Base-by-base conservation (phyloP, 1,140 invertebrate species). In the Drosophila teissieri region DNA sequence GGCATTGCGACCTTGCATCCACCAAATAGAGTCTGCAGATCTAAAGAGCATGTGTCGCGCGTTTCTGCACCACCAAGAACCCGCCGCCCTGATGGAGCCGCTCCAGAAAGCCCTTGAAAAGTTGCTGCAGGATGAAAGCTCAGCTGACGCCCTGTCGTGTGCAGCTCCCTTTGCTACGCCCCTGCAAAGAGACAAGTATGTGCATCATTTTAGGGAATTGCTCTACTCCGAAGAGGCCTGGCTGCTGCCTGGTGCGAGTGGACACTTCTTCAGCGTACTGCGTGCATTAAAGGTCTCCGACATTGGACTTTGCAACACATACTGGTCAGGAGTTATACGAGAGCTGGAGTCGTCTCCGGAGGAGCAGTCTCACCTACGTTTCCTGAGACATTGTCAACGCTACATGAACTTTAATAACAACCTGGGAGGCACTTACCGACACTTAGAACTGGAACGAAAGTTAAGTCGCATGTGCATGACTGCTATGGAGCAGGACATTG, bases 381-480 rank as follows among this genome's bases (percentile, higher is more conserved):
- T 94, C 19, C 63, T 92, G 68, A 64, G 90, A 3, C 89, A 92
- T 31, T 93, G 92, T 53, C 92, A 93, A 57, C 93, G 92, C 22
- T 94, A 94, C 67, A 93, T 94, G 84, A 92, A 93, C 83, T 94
- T 94, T 61, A 93, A 93, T 64, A 93, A 92, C 10, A 93, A 94
- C 63, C 72, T 94, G 5, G 90, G 92, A 12, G 92, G 92, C 11
- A 93, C 92, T 4, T 93, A 94, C 74, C 82, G 93, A 0, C 91
- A 93, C 68, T 49, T 72, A 1, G 60, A 83, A 4, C 82, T 94
- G 49, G 94, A 94, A 63, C 91, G 90, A 10, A 73, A 75, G 36
- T 49, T 94, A 6, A 83, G 92, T 46, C 77, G 86, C 12, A 49
- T 92, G 55, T 80, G 94, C 34, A 73, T 93, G 52, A 68, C 84